These are phyloP conservation scores for Ceyx melanurus DNA, from an alignment of 2,113 vertebrate genomes.

Conservation along the genomic window DNA sequence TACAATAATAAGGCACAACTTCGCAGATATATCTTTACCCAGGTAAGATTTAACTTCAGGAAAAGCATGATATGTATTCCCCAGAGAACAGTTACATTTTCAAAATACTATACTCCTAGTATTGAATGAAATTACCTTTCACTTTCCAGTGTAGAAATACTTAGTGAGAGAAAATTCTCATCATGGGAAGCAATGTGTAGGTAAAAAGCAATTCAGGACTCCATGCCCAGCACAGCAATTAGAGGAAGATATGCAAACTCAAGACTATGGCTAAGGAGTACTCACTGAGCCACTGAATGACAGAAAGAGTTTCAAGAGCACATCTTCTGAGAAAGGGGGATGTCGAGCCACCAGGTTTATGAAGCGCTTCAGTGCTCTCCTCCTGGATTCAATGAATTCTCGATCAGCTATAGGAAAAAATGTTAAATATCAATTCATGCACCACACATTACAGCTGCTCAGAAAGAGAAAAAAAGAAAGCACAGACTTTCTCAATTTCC, in stretches of 20 bases:
- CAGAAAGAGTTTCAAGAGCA: conserved; percentile 90
- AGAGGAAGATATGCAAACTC: neutral
- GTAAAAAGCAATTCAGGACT: neutral
- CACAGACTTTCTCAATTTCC: neutral
- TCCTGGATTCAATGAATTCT: conserved; percentile 92
- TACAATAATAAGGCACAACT: neutral
- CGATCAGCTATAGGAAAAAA: conserved; percentile 81
- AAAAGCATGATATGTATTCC: neutral
- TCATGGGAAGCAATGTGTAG: neutral
- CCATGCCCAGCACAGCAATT: neutral
- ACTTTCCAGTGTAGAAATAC: neutral
- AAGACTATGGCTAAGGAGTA: neutral
- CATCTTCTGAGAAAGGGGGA: conserved; percentile 91
- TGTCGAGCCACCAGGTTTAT: conserved; percentile 94
- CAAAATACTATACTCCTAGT: neutral
- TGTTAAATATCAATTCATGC: neutral
- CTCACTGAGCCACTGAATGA: conserved; percentile 91
- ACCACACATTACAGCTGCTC: neutral
- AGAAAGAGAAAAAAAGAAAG: neutral
- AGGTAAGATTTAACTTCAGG: neutral
- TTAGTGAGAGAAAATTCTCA: neutral
- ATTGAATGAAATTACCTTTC: neutral
- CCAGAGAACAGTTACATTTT: neutral
- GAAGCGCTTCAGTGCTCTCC: conserved; percentile 88
- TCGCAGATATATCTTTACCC: neutral